These are phyloP conservation scores for Tethya wilhelma DNA, from an alignment of 37 sponge, comb jelly and placozoan species.

Conservation along the genomic window DNA sequence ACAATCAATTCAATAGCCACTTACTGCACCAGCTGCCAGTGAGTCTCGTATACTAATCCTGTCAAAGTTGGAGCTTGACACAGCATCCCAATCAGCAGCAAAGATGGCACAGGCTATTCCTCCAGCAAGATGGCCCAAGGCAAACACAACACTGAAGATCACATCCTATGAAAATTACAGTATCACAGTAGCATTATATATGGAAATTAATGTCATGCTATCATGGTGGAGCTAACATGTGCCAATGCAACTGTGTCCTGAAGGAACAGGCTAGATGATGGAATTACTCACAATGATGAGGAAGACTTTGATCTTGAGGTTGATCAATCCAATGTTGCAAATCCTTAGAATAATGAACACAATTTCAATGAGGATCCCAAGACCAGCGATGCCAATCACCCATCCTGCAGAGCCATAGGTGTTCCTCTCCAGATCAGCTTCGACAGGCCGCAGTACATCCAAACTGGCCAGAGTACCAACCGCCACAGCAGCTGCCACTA, in stretches of 20 bases:
- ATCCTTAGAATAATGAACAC: slow-evolving; percentile 39
- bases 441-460: background rate
- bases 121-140: slow-evolving; percentile 1
- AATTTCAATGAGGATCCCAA: slow-evolving; percentile 22
- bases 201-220: too few species aligned
- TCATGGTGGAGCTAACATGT: background rate
- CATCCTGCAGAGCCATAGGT: background rate
- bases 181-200: background rate
- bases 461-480: background rate
- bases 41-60: background rate
- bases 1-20: too few species aligned
- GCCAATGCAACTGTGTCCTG: background rate
- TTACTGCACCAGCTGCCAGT: slow-evolving; percentile 7
- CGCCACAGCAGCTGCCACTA: slow-evolving; percentile 20
- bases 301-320: slow-evolving; percentile 27
- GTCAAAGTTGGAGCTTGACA: too few species aligned
- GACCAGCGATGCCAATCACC: background rate
- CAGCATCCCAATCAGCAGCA: slow-evolving; percentile 10
- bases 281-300: slow-evolving; percentile 31
- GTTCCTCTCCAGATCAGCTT: background rate
- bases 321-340: slow-evolving; percentile 50
- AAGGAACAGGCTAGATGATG: background rate
- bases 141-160: slow-evolving; percentile 3
- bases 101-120: slow-evolving; percentile 1
- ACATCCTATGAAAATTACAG: slow-evolving; percentile 5